A percentile compares a stretch with the other conserved stretches of the same genome.
Conservation (phyloP, 2,888 invertebrate genomes). For the Ctena decussata region DNA sequence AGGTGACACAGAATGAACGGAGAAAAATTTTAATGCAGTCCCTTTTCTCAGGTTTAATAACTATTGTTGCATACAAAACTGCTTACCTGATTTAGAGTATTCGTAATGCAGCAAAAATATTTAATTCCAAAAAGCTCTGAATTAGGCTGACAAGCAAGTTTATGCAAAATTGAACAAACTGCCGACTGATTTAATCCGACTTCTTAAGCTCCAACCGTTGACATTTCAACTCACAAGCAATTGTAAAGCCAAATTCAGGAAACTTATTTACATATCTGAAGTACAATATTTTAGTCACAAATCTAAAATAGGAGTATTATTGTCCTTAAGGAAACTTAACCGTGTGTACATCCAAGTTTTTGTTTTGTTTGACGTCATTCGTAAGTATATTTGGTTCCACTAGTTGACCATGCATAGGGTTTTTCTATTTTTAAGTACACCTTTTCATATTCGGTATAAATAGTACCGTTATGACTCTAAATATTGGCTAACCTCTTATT, state of each 20-base stretch:
- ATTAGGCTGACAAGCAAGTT: background rate
- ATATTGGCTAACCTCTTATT: too few species aligned
- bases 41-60: too few species aligned
- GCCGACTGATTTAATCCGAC: background rate
- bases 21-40: too few species aligned
- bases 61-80: too few species aligned
- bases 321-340: background rate
- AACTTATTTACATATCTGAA: conserved; percentile 5
- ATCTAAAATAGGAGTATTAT: background rate
- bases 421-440: background rate
- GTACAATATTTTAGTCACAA: background rate
- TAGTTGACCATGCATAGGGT: conserved; percentile 7
- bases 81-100: too few species aligned
- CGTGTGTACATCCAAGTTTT: background rate
- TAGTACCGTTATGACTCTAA: too few species aligned
- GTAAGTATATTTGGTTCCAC: background rate
- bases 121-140: too few species aligned
- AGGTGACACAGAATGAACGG: too few species aligned
- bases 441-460: too few species aligned
- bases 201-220: background rate
- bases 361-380: background rate
- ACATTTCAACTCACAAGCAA: background rate
- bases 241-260: background rate
- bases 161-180: background rate
- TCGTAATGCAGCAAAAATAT: too few species aligned